phyloP scores from a whole-genome alignment of 2,888 invertebrate species.

The Limenitis camilla region DNA sequence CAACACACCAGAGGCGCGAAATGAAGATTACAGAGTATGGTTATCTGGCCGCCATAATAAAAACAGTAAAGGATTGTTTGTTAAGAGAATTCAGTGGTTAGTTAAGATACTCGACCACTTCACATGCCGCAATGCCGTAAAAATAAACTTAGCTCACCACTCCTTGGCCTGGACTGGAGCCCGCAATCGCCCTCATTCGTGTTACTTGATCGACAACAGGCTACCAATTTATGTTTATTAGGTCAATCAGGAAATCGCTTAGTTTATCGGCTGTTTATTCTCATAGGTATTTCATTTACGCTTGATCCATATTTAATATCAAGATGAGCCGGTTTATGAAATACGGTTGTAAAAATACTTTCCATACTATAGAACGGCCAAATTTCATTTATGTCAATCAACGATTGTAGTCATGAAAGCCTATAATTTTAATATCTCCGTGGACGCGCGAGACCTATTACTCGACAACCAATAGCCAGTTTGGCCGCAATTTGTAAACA shows the following conservation, averaged over 20 bases:
- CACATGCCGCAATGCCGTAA: conserved; percentile 52
- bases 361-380: not conserved
- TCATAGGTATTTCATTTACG: conserved; percentile 32
- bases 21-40: not conserved
- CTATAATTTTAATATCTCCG: conserved; percentile 42
- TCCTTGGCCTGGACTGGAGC: conserved; percentile 27
- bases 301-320: too few species aligned
- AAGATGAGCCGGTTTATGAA: too few species aligned
- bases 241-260: conserved; percentile 60
- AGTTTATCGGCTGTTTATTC: conserved; percentile 51
- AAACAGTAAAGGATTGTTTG: conserved; percentile 12
- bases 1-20: not conserved
- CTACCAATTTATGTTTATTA: conserved; percentile 47
- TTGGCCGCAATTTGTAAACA: conserved; percentile 45
- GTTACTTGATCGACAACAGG: conserved; percentile 58
- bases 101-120: conserved; percentile 26
- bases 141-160: conserved; percentile 45
- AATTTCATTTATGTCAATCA: conserved; percentile 39
- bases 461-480: conserved; percentile 38
- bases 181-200: conserved; percentile 43
- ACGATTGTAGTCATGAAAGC: conserved; percentile 28
- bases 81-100: conserved; percentile 13
- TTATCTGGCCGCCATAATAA: not conserved
- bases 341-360: too few species aligned
- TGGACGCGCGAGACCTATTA: conserved; percentile 32